Percentiles rank a stretch among this genome's conserved stretches.
Evolutionary conservation across 1,140 invertebrate species (phyloP).

Genomic region (Heliconius eleuchia): DNA sequence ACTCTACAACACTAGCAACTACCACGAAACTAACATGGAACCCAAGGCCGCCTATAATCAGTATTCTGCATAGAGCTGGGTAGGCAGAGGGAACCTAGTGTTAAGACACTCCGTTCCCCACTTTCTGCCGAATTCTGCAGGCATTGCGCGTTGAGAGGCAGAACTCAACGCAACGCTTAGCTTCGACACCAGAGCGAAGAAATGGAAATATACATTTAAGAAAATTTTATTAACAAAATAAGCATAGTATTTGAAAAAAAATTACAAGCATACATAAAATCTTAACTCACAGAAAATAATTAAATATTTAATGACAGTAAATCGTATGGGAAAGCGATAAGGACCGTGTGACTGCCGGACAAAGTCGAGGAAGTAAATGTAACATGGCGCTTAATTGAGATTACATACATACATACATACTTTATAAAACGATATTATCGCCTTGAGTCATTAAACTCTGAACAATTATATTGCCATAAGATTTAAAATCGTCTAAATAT

Average conservation of each 20-base stretch:
- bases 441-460: not conserved
- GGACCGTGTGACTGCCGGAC: slow-evolving; percentile 43
- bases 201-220: no score
- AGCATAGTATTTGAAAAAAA: not conserved
- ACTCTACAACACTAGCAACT: no score
- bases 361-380: slow-evolving; percentile 41
- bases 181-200: no score
- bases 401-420: slow-evolving; percentile 11
- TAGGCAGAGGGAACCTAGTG: no score
- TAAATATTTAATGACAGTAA: slow-evolving; percentile 46
- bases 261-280: not conserved
- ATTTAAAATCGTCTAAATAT: not conserved
- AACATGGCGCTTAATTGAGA: slow-evolving; percentile 32
- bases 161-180: no score
- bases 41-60: no score
- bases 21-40: no score
- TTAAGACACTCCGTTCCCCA: no score
- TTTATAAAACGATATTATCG: slow-evolving; percentile 25
- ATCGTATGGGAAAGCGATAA: slow-evolving; percentile 52
- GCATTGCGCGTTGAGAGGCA: no score
- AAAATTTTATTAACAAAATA: not conserved
- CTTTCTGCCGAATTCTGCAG: no score
- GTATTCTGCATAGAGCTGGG: no score
- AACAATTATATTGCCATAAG: not conserved
- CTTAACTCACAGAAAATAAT: slow-evolving; percentile 13